A percentile compares a stretch with the other conserved stretches of the same genome.
phyloP scores from a whole-genome alignment of 2,888 invertebrate genomes.

The Parnassius orleans region DNA sequence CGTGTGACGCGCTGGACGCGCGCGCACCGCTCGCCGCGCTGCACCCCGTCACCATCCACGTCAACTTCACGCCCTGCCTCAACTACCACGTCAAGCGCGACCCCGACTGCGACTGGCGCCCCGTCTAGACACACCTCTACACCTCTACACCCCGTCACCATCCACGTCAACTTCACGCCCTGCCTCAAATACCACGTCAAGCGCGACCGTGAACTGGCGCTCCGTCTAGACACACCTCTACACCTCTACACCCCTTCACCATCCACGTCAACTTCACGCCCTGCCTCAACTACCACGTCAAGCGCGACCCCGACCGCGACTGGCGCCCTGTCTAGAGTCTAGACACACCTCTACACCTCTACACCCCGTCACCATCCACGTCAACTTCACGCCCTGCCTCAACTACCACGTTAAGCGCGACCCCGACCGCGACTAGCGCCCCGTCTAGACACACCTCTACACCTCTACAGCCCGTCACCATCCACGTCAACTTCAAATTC shows the following conservation, averaged over 20 bases:
- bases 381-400: background rate
- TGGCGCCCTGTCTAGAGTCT: no score
- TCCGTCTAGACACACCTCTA: no score
- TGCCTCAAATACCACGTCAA: constrained; percentile 69
- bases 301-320: background rate
- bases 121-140: constrained; percentile 51
- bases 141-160: constrained; percentile 91
- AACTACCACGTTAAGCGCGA: background rate
- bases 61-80: constrained; percentile 84
- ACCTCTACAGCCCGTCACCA: no score
- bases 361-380: no score
- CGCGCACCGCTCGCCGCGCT: constrained; percentile 80
- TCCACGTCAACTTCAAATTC: background rate
- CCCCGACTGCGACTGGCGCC: constrained; percentile 58
- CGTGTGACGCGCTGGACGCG: constrained; percentile 80
- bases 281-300: background rate
- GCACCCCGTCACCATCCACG: constrained; percentile 94
- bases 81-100: constrained; percentile 67
- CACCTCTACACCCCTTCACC: no score
- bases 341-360: no score
- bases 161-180: constrained; percentile 90
- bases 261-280: background rate
- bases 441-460: no score
- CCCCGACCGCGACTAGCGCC: background rate
- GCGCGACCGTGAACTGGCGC: constrained; percentile 61